These are phyloP conservation scores for Petrosia ficiformis DNA, from an alignment of 37 sponge, comb jelly and placozoan genomes.

Conservation along the genomic window DNA sequence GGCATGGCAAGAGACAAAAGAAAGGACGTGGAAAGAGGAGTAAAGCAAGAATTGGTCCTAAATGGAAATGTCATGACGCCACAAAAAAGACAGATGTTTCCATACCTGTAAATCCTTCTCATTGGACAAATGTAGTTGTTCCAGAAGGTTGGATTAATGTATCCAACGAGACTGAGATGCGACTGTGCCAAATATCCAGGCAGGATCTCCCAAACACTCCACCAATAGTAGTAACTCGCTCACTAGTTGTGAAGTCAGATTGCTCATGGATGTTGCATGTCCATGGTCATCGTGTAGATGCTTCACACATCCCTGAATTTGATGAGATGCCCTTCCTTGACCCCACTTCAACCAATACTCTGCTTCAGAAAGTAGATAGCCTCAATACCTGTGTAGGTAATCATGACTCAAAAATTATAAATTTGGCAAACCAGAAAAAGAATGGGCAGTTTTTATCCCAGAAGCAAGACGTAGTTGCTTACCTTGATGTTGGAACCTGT, in stretches of 20 bases:
- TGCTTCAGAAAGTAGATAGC: not conserved
- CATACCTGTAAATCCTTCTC: not conserved
- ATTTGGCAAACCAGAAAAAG: not conserved
- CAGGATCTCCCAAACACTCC: not conserved
- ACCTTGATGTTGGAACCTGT: not conserved
- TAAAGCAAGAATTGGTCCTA: not conserved
- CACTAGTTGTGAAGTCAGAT: not conserved
- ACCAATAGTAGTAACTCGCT: not conserved
- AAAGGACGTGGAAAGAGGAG: not conserved
- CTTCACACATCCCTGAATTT: not conserved
- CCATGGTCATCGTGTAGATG: not conserved
- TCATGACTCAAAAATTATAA: not conserved
- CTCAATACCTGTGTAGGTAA: conserved; percentile 14
- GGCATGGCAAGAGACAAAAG: not conserved
- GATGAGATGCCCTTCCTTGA: not conserved
- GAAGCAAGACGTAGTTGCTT: not conserved
- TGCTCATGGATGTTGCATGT: not conserved
- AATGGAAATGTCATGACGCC: not conserved
- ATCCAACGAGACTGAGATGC: not conserved
- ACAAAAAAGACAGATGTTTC: not conserved
- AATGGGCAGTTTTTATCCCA: not conserved
- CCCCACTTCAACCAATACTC: not conserved
- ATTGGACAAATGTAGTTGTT: not conserved
- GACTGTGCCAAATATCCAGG: not conserved
- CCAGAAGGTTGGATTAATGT: not conserved